These are phyloP conservation scores for Micropterix aruncella DNA, from an alignment of 2,888 invertebrate genomes.

Conservation along the genomic window DNA sequence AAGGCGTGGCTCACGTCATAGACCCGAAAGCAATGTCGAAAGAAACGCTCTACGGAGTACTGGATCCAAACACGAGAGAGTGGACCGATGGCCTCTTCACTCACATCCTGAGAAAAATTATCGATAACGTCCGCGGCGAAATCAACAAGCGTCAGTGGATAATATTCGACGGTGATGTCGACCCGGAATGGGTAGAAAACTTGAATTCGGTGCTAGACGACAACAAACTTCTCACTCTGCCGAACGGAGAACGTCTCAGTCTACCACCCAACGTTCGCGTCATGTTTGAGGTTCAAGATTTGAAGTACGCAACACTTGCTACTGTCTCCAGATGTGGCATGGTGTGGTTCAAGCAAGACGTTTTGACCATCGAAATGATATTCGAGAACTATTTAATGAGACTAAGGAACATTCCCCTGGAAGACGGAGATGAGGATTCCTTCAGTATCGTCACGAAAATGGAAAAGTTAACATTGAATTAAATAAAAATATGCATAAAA, in stretches of 20 bases:
- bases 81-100: slow-evolving; percentile 99
- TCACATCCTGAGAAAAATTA: slow-evolving; percentile 93
- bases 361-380: slow-evolving; percentile 96
- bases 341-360: slow-evolving; percentile 99
- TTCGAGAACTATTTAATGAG: slow-evolving; percentile 89
- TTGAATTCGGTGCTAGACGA: slow-evolving; percentile 98
- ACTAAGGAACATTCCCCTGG: slow-evolving; percentile 73
- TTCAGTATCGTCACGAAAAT: slow-evolving; percentile 42
- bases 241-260: slow-evolving; percentile 95
- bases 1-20: slow-evolving; percentile 97
- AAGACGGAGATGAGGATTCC: slow-evolving; percentile 77
- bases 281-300: slow-evolving; percentile 92
- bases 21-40: slow-evolving; percentile 99
- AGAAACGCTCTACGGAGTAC: slow-evolving; percentile 92
- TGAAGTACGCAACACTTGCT: slow-evolving; percentile 95
- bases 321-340: slow-evolving; percentile 99
- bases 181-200: slow-evolving; percentile 99
- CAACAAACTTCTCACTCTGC: slow-evolving; percentile 92
- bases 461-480: too few species aligned
- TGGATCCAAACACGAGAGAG: slow-evolving; percentile 98
- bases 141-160: slow-evolving; percentile 99
- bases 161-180: slow-evolving; percentile 99
- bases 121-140: slow-evolving; percentile 98
- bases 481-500: too few species aligned
- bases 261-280: slow-evolving; percentile 93